Evolutionary conservation across 2,113 vertebrate genomes (phyloP).

Genomic region (Microtus ochrogaster): DNA sequence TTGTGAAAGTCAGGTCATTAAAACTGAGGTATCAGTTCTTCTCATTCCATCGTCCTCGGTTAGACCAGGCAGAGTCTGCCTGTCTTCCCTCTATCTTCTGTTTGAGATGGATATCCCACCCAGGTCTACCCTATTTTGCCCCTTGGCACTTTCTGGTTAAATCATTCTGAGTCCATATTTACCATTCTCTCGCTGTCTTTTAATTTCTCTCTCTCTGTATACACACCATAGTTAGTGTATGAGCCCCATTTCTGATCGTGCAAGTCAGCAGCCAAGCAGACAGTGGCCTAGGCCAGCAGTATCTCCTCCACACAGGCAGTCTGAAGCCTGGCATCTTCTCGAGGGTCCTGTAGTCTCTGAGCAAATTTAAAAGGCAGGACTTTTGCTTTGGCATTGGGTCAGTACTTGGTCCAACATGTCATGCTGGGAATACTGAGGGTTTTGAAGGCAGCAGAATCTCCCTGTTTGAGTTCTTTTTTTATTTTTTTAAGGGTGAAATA

Average conservation of each 20-base stretch:
- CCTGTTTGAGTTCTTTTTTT: neutral
- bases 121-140: neutral
- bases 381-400: neutral
- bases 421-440: too few relatives aligned
- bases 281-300: neutral
- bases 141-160: neutral
- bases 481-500: neutral
- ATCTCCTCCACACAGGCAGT: too few relatives aligned
- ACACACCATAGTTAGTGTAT: too few relatives aligned
- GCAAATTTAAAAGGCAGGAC: neutral
- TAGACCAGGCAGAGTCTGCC: neutral
- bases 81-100: neutral
- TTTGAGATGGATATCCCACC: neutral
- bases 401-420: accelerated
- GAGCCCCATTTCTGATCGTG: too few relatives aligned
- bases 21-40: neutral
- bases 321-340: neutral
- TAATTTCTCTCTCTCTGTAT: too few relatives aligned
- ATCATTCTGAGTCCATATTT: neutral
- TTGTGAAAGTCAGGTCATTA: too few relatives aligned
- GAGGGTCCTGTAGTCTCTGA: neutral
- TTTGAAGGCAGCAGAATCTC: neutral
- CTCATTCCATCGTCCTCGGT: too few relatives aligned
- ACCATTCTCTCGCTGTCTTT: neutral
- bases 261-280: accelerated